A percentile compares a stretch with the other conserved stretches of the same genome.
These are phyloP conservation scores for Myripristis jacobus DNA, from an alignment of 2,797 vertebrate species.

Conservation along the genomic window DNA sequence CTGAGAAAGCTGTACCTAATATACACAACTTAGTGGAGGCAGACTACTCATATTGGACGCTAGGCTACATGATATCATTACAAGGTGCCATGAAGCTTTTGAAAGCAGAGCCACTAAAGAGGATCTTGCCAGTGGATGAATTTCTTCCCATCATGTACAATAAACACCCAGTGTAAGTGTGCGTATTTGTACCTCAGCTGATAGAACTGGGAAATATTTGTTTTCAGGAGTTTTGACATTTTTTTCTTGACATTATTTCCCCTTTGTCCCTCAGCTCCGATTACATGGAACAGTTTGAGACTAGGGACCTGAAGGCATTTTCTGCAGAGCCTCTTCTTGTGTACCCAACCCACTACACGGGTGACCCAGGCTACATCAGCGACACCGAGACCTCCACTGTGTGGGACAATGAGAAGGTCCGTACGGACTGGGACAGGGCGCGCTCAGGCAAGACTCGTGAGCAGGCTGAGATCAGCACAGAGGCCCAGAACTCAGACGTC, in stretches of 20 bases:
- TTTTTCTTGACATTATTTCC: slow-evolving; percentile 8
- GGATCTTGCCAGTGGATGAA: slow-evolving; percentile 92
- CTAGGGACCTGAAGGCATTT: slow-evolving; percentile 88
- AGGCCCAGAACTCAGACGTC: slow-evolving; percentile 91
- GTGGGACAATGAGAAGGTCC: slow-evolving; percentile 90
- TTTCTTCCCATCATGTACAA: slow-evolving; percentile 95
- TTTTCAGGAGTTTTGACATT: background rate
- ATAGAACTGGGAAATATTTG: background rate
- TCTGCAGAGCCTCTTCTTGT: slow-evolving; percentile 92
- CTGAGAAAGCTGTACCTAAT: slow-evolving; percentile 89
- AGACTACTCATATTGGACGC: slow-evolving; percentile 94
- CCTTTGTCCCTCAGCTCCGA: slow-evolving; percentile 78
- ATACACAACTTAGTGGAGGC: slow-evolving; percentile 92
- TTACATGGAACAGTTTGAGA: slow-evolving; percentile 90
- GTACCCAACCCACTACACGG: slow-evolving; percentile 94
- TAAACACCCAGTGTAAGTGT: slow-evolving; percentile 92
- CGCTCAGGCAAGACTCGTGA: slow-evolving; percentile 90
- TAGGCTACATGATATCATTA: slow-evolving; percentile 91
- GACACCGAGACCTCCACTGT: slow-evolving; percentile 95
- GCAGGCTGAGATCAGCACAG: slow-evolving; percentile 88
- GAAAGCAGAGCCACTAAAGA: slow-evolving; percentile 86
- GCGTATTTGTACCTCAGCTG: background rate
- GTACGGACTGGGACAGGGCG: slow-evolving; percentile 92
- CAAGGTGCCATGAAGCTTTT: slow-evolving; percentile 91
- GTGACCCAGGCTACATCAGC: slow-evolving; percentile 91